Conservation (phyloP, 2,797 vertebrate genomes). For the Peromyscus nudipes region DNA sequence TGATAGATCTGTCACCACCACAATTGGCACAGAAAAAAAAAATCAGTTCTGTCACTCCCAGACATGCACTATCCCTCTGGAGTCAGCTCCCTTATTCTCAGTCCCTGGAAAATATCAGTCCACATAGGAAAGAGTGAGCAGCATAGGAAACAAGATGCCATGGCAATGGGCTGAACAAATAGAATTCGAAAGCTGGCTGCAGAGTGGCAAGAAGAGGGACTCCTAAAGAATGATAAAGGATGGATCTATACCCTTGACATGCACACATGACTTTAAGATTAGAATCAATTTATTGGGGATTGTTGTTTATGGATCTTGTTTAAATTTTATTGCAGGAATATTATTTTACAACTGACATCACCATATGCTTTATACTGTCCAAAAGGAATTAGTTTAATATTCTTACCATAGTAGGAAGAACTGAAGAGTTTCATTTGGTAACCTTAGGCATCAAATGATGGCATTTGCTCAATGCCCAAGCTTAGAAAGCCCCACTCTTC, state of each 20-base stretch:
- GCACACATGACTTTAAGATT: not conserved
- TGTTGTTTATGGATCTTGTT: not conserved
- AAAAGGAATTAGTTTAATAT: not conserved
- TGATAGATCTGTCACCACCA: not conserved
- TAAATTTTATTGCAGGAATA: constrained; percentile 38
- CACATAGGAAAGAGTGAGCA: not conserved
- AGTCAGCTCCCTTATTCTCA: not conserved
- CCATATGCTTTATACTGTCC: not conserved
- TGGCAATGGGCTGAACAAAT: fast-evolving
- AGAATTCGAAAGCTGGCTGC: fast-evolving
- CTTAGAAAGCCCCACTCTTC: not conserved
- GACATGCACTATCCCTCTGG: not conserved
- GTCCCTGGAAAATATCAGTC: not conserved
- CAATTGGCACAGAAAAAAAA: not conserved
- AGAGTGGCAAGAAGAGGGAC: not conserved
- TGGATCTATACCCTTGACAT: not conserved
- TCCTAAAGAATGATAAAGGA: not conserved
- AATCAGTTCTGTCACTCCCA: not conserved
- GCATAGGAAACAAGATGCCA: no score
- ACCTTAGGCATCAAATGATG: not conserved
- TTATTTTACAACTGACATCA: constrained; percentile 13
- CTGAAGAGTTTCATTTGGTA: not conserved
- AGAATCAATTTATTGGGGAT: not conserved
- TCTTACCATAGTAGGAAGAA: constrained; percentile 41
- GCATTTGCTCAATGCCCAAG: not conserved